phyloP scores from a whole-genome alignment of 2,113 vertebrate species.

The Erpornis zantholeuca region DNA sequence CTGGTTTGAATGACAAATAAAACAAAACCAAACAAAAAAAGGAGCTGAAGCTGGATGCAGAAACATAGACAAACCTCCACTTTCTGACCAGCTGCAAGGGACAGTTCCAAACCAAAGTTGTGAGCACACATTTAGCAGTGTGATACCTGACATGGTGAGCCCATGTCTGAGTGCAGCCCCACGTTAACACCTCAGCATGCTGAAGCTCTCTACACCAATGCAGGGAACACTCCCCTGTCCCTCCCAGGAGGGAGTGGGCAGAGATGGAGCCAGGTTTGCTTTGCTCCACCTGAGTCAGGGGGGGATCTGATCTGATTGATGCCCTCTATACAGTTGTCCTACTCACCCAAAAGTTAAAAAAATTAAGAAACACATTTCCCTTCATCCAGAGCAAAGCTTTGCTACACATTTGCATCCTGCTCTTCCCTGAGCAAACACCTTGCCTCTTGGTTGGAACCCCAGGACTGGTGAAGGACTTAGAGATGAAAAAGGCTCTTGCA shows the following conservation, averaged over 20 bases:
- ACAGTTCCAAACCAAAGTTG: not conserved
- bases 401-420: not conserved
- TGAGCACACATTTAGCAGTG: not conserved
- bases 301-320: not conserved
- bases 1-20: not conserved
- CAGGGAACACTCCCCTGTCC: not conserved
- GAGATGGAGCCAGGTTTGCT: not conserved
- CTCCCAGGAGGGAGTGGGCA: too few species aligned
- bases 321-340: not conserved
- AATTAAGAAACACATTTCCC: not conserved
- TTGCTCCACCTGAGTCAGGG: not conserved
- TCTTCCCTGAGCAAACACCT: not conserved
- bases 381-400: not conserved
- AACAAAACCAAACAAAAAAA: not conserved
- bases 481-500: not conserved
- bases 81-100: not conserved
- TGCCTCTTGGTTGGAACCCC: not conserved
- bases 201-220: not conserved
- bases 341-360: not conserved
- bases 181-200: not conserved
- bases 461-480: not conserved
- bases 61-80: not conserved
- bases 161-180: not conserved
- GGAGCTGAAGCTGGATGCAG: not conserved
- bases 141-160: fast-evolving